Percentiles rank a stretch among this genome's conserved stretches.
These are phyloP conservation scores for Xylophagus ater DNA, from an alignment of 2,888 invertebrate genomes.

Conservation along the genomic window DNA sequence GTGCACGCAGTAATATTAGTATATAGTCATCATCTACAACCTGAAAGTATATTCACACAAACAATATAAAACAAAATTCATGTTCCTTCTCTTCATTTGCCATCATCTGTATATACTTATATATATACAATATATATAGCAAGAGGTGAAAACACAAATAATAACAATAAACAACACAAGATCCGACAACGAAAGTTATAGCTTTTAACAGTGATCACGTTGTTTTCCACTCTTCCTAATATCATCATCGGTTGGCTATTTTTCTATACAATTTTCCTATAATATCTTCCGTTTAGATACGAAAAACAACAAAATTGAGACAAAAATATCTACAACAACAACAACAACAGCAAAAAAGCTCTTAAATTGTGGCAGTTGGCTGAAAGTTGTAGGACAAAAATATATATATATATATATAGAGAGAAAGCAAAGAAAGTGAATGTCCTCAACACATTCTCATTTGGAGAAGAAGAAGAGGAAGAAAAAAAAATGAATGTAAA, in stretches of 20 bases:
- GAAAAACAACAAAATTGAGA: constrained; percentile 10
- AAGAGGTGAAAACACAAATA: constrained; percentile 17
- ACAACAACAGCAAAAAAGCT: too few species aligned
- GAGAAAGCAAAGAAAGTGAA: constrained; percentile 10
- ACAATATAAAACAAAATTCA: too few species aligned
- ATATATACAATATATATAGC: too few species aligned
- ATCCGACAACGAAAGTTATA: constrained; percentile 15
- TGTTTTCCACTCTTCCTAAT: constrained; percentile 1
- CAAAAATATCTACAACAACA: too few species aligned
- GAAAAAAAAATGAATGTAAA: too few species aligned
- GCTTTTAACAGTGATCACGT: constrained; percentile 13
- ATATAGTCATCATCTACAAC: too few species aligned
- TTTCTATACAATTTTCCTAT: too few species aligned
- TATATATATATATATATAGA: neutral
- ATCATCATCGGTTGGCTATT: constrained; percentile 4
- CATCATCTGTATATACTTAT: too few species aligned
- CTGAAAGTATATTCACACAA: too few species aligned
- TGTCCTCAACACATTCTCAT: constrained; percentile 12
- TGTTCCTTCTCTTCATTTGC: too few species aligned
- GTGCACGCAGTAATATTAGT: too few species aligned
- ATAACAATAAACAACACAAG: constrained; percentile 16
- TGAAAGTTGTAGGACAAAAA: constrained; percentile 5
- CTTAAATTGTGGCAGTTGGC: constrained; percentile 12
- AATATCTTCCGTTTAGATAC: too few species aligned
- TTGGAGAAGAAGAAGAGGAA: neutral